Base-by-base conservation (phyloP, 2,113 vertebrate genomes). In the Chaenogobius annularis region DNA sequence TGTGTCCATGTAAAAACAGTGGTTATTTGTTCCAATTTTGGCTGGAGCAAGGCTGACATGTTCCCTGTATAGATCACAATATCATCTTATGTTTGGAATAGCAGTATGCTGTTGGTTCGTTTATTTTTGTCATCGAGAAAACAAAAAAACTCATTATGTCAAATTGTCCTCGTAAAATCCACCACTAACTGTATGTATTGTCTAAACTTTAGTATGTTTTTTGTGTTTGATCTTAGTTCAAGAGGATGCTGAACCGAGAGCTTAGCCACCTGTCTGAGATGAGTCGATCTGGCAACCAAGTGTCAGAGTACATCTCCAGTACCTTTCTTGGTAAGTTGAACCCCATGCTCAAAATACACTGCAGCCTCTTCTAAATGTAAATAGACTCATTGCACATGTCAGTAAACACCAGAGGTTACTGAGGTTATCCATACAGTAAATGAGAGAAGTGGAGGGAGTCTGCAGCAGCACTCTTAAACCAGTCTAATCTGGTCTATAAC, bases 281-380 rank as follows among this genome's bases (percentile, higher is more conserved):
- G 96, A 99, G 97, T 89, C 95, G 96, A 78, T 99, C 98, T 3
- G 98, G 97, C 78, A 99, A 98, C 93, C 97, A 99, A 87, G 98
- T 99, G 91, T 99, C 98, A 37, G 97, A 99, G 89, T 99, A 96
- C 92, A 99, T 99, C 92, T 99, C 97, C 90, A 98, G 95, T 92
- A 99, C 98, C 55, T 99, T 99, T 92, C 92, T 99, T 82, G 98
- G 98, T 99, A 93, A 97, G 95, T 71, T 50, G 3, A 56, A 82
- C 83, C 77, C 72, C 62, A 73, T 78, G 64, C 8, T 59, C 23
- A 20, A 58, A 70, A 71, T 1, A 62, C 17, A 71, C 52, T 61
- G 13, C 63, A 52, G 35, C 10, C 26, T 72, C 55, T 40, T 31
- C 58, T 35, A 81, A 50, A 14, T 56, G 10, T 58, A 14, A 26